These are phyloP conservation scores for Limulus polyphemus DNA, from an alignment of 2,888 invertebrate genomes.

Conservation along the genomic window DNA sequence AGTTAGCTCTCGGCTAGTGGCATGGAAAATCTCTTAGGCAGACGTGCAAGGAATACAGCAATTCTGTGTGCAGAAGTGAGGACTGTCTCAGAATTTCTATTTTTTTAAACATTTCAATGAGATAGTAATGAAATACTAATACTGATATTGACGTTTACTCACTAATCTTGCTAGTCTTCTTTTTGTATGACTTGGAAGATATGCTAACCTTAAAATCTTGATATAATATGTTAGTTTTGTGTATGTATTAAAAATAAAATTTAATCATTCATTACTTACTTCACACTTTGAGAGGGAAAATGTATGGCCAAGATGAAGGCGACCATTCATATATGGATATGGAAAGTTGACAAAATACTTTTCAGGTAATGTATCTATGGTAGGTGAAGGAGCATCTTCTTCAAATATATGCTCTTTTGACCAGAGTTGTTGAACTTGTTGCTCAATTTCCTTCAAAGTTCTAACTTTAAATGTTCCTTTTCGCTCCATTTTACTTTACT, in stretches of 20 bases:
- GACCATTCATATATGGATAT: slow-evolving; percentile 98
- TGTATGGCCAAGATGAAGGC: slow-evolving; percentile 91
- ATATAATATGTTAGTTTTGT: not conserved
- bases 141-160: too few relatives aligned
- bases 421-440: slow-evolving; percentile 74
- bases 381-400: slow-evolving; percentile 50
- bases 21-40: too few relatives aligned
- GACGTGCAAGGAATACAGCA: too few relatives aligned
- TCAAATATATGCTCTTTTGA: slow-evolving; percentile 65
- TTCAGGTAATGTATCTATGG: slow-evolving; percentile 37
- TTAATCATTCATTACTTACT: slow-evolving; percentile 41
- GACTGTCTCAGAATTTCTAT: too few relatives aligned
- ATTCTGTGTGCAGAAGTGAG: too few relatives aligned
- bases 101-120: too few relatives aligned
- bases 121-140: too few relatives aligned
- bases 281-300: slow-evolving; percentile 96
- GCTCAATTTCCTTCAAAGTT: slow-evolving; percentile 78
- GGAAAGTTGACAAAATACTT: slow-evolving; percentile 94
- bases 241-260: not conserved
- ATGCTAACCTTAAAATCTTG: too few relatives aligned
- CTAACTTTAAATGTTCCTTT: slow-evolving; percentile 96
- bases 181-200: too few relatives aligned
- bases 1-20: too few relatives aligned
- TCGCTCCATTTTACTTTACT: slow-evolving; percentile 41
- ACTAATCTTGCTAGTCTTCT: too few relatives aligned